phyloP scores from a whole-genome alignment of 2,113 vertebrate genomes.

The Myodes glareolus region DNA sequence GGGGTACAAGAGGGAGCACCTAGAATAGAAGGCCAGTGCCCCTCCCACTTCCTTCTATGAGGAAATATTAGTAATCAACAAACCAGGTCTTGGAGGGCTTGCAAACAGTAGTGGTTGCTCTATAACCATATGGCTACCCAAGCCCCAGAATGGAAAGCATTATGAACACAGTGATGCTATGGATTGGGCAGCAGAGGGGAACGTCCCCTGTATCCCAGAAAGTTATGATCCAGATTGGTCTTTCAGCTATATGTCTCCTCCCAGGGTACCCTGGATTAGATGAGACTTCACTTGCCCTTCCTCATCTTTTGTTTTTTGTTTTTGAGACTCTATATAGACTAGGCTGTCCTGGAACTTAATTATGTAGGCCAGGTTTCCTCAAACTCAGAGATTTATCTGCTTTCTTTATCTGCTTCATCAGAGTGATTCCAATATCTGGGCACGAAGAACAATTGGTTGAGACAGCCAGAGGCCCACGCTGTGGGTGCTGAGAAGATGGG shows the following conservation, averaged over 20 bases:
- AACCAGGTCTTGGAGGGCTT: background rate
- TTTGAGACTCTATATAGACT: background rate
- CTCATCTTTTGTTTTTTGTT: background rate
- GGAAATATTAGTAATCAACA: background rate
- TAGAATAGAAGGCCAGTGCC: background rate
- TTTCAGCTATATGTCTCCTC: background rate
- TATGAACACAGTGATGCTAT: no score
- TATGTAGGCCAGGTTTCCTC: background rate
- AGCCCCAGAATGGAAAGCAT: background rate
- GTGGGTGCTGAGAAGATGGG: no score
- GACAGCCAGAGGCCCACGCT: no score
- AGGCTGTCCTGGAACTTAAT: background rate
- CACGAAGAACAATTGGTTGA: background rate
- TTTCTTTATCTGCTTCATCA: background rate
- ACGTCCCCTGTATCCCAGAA: no score
- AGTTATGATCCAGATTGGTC: background rate
- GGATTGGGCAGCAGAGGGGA: background rate
- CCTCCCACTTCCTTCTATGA: background rate
- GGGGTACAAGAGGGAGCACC: background rate
- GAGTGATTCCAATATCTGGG: background rate
- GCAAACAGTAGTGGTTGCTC: background rate
- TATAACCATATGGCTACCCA: background rate
- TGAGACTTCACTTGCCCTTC: background rate
- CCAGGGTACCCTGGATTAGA: background rate
- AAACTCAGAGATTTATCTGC: background rate